Percentiles rank a stretch among this genome's conserved stretches.
phyloP scores from a whole-genome alignment of 2,113 vertebrate species.

The Dasyprocta punctata region DNA sequence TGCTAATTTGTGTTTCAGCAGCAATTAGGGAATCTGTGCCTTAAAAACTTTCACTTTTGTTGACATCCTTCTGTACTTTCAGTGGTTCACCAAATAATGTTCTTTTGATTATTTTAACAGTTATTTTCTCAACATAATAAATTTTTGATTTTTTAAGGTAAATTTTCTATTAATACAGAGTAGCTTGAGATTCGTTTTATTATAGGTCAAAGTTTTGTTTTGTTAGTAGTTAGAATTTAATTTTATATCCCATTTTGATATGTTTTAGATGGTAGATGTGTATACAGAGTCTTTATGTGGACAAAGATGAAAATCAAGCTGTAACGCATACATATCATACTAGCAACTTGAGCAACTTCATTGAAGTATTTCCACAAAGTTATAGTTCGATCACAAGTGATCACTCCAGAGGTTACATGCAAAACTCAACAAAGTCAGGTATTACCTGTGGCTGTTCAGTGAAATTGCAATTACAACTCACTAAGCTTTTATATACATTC shows the following conservation, averaged over 20 bases:
- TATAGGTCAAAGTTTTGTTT: not conserved
- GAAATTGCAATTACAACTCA: conserved; percentile 61
- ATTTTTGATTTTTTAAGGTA: not conserved
- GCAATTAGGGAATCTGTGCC: conserved; percentile 38
- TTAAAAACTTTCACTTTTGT: conserved; percentile 62
- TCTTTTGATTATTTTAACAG: conserved; percentile 38
- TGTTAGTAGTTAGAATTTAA: not conserved
- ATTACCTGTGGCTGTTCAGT: conserved; percentile 33
- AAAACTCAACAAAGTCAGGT: conserved; percentile 33
- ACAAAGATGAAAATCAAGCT: not conserved
- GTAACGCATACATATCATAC: not conserved
- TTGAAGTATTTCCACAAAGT: not conserved
- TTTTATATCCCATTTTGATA: not conserved
- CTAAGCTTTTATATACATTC: conserved; percentile 45
- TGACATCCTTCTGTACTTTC: conserved; percentile 55
- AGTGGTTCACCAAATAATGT: not conserved
- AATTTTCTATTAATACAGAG: conserved; percentile 15
- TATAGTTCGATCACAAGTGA: conserved; percentile 10
- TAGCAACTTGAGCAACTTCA: not conserved
- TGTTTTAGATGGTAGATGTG: not conserved
- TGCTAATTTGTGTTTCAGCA: conserved; percentile 59
- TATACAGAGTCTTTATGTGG: not conserved
- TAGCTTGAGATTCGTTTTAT: not conserved
- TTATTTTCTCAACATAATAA: not conserved
- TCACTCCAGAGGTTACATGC: not conserved